Base-by-base conservation (phyloP, 2,797 vertebrate genomes). In the Spea hammondii region DNA sequence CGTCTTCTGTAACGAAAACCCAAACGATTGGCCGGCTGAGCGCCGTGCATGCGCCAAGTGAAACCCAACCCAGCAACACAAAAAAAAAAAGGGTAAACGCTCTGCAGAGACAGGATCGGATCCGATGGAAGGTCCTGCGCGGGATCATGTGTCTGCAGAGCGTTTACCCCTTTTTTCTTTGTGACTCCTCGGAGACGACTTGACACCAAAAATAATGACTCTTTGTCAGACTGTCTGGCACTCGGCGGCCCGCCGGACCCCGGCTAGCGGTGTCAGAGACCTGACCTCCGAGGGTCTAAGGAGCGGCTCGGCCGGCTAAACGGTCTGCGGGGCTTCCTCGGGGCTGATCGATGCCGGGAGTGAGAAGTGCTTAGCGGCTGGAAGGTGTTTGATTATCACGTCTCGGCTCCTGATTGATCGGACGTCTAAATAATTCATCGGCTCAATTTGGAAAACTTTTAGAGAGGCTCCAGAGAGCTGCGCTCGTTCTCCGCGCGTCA, bases 251-350 rank as follows among this genome's bases (percentile, higher is more conserved):
- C 88, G 88, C 86, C 85, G 84, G 86, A 88, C 85, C 85, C 88
- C 85, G 86, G 87, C 89, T 89, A 87, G 89, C 83, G 77, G 88
- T 92, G 90, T 91, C 89, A 91, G 89, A 88, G 86, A 88, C 87
- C 84, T 80, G 87, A 88, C 89, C 89, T 89, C 74, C 57, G 78
- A 84, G 89, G 83, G 46, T 87, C 89, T 83, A 86, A 88, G 76
- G 50, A 83, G 74, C 75, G 78, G 85, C 5, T 85, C 74, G 83
- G 83, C 86, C 79, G 84, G 85, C 85, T 87, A 87, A 88, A 87
- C 83, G 86, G 88, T 85, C 8, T 80, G 80, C 83, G 80, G 71
- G 65, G 85, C 84, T 83, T 85, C 89, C 84, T 88, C 84, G 72
- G 32, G 84, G 84, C 85, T 86, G 86, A 91, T 88, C 88, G n/a